These are phyloP conservation scores for Phylloscopus whistleri DNA, from an alignment of 2,113 vertebrate genomes.

Conservation along the genomic window DNA sequence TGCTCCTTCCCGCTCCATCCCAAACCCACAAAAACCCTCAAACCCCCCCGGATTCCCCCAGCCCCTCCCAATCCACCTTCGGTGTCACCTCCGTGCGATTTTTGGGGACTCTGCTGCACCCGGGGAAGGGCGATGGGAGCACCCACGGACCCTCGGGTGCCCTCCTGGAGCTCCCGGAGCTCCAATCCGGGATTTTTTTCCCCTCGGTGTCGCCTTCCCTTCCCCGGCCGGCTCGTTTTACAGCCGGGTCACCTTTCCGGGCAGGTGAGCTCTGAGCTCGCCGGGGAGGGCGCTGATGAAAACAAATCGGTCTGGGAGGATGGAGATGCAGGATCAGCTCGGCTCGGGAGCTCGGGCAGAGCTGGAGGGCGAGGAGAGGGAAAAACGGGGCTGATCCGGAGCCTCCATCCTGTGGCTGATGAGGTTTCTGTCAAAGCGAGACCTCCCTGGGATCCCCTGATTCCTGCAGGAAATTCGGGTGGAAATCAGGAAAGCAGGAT, in stretches of 20 bases:
- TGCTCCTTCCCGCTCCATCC: background rate
- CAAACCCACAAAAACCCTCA: rapidly evolving
- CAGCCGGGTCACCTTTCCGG: background rate
- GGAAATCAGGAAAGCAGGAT: too few relatives aligned
- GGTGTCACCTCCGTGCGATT: rapidly evolving
- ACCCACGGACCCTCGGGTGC: background rate
- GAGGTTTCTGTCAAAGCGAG: rapidly evolving
- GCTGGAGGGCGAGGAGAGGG: background rate
- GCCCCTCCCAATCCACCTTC: rapidly evolving
- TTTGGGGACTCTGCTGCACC: background rate
- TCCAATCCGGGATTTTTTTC: background rate
- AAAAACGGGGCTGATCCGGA: background rate
- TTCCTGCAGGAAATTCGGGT: too few relatives aligned
- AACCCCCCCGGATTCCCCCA: background rate
- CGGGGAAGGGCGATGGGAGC: background rate
- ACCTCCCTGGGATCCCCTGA: background rate
- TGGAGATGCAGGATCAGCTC: background rate
- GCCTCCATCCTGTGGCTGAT: rapidly evolving
- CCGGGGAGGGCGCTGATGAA: background rate
- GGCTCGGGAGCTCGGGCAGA: background rate
- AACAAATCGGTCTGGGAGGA: background rate
- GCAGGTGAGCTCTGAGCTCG: background rate
- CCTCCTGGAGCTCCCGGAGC: background rate
- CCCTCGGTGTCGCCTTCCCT: constrained; percentile 12
- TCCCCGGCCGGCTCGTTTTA: background rate